A percentile compares a stretch with the other conserved stretches of the same genome.
Evolutionary conservation across 2,797 vertebrate genomes (phyloP).

Genomic region (Galaxias olidus): DNA sequence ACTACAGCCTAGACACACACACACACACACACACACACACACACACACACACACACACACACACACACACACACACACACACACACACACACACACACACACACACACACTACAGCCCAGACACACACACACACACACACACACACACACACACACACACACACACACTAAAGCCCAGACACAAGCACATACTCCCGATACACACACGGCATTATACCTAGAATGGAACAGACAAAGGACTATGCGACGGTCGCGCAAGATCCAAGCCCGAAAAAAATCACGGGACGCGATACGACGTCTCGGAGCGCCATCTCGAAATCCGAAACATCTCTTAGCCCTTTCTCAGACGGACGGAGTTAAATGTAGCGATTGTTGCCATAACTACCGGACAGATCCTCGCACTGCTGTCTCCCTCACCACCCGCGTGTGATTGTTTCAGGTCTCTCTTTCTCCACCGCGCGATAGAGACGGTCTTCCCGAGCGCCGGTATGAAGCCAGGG

Average conservation of each 20-base stretch:
- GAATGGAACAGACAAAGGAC: neutral
- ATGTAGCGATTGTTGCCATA: too few relatives aligned
- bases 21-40: too few relatives aligned
- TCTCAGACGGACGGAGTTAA: too few relatives aligned
- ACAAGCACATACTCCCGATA: neutral
- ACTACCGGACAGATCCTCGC: neutral
- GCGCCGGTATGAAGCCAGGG: constrained; percentile 4
- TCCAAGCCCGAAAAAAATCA: too few relatives aligned
- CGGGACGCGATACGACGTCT: too few relatives aligned
- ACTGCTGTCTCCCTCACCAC: neutral
- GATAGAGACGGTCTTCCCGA: neutral
- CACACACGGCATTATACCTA: neutral
- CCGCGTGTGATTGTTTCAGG: constrained; percentile 1
- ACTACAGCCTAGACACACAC: too few relatives aligned
- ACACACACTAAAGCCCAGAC: neutral
- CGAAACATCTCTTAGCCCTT: too few relatives aligned
- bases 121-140: neutral
- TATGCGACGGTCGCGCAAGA: neutral
- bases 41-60: too few relatives aligned
- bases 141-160: too few relatives aligned
- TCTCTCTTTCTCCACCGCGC: neutral
- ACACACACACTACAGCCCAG: too few relatives aligned
- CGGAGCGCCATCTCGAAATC: too few relatives aligned
- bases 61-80: too few relatives aligned
- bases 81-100: neutral